Conservation (phyloP, 2,797 vertebrate genomes). For the Rhynchonycteris naso region DNA sequence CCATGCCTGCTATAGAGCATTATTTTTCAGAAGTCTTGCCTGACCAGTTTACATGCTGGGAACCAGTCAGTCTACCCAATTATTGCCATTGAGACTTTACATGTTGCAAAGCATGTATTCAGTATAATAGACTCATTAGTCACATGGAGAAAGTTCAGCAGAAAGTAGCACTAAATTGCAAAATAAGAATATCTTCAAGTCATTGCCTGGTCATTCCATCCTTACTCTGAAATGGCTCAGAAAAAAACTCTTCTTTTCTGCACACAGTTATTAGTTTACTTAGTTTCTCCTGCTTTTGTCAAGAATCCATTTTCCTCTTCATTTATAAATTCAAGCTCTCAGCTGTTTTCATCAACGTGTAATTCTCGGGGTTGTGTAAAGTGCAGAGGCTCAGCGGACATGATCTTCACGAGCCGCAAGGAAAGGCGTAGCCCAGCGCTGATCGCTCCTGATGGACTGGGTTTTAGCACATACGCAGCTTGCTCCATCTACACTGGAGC, state of each 20-base stretch:
- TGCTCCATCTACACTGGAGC: neutral
- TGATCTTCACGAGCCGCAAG: neutral
- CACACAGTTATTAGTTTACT: neutral
- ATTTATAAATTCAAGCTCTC: neutral
- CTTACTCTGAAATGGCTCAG: neutral
- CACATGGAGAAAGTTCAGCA: neutral
- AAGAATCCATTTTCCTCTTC: neutral
- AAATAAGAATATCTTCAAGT: neutral
- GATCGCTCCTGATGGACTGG: rapidly evolving
- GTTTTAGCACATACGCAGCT: neutral
- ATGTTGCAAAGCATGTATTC: neutral
- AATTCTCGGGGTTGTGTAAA: neutral
- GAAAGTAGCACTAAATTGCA: neutral
- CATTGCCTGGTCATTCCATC: neutral
- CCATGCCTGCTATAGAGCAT: neutral
- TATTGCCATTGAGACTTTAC: neutral
- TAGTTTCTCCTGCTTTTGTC: neutral
- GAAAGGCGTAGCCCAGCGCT: neutral
- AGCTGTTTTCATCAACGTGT: neutral
- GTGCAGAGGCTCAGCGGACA: neutral
- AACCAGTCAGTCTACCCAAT: neutral
- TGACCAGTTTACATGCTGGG: neutral
- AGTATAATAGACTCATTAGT: neutral
- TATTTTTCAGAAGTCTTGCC: neutral
- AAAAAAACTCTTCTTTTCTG: neutral